Evolutionary conservation across 2,797 vertebrate species (phyloP).

Genomic region (Tenualosa thibaudeaui): DNA sequence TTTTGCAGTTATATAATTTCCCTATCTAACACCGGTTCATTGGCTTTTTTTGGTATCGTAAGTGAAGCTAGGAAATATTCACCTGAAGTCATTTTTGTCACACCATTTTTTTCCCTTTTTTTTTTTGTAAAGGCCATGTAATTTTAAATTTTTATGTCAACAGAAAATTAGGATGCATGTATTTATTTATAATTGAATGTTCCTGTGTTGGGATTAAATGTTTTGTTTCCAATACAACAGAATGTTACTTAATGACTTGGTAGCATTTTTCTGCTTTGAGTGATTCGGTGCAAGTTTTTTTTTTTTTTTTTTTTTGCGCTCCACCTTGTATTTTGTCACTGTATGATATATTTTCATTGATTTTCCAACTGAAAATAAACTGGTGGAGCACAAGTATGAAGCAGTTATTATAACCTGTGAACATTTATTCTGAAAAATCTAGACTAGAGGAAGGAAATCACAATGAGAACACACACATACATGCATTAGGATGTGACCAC

Average conservation of each 20-base stretch:
- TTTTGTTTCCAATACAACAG: conserved; percentile 7
- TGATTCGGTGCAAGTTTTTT: not conserved
- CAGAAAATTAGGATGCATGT: conserved; percentile 66
- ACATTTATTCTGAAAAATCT: not conserved
- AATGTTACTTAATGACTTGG: conserved; percentile 20
- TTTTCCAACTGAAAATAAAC: conserved; percentile 29
- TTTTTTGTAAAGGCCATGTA: not conserved
- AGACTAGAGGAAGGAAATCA: no score
- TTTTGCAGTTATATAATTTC: conserved; percentile 1
- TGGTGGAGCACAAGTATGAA: conserved; percentile 22
- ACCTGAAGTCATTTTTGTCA: not conserved
- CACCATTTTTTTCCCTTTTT: not conserved
- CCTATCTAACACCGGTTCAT: conserved; percentile 6
- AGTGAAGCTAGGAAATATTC: not conserved
- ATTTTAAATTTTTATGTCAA: not conserved
- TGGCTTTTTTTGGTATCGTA: conserved; percentile 6
- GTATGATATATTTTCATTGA: conserved; percentile 15
- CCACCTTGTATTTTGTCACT: conserved; percentile 1
- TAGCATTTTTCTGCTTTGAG: conserved; percentile 16
- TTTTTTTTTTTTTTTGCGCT: not conserved
- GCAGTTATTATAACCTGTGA: not conserved
- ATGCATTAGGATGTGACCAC: no score
- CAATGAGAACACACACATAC: no score
- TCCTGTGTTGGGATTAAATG: conserved; percentile 37
- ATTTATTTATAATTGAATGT: conserved; percentile 76